Evolutionary conservation across 1,140 invertebrate species (phyloP), one percentile per base, ranked within the genome.

Genomic region (Cardiocondyla obscurior): DNA sequence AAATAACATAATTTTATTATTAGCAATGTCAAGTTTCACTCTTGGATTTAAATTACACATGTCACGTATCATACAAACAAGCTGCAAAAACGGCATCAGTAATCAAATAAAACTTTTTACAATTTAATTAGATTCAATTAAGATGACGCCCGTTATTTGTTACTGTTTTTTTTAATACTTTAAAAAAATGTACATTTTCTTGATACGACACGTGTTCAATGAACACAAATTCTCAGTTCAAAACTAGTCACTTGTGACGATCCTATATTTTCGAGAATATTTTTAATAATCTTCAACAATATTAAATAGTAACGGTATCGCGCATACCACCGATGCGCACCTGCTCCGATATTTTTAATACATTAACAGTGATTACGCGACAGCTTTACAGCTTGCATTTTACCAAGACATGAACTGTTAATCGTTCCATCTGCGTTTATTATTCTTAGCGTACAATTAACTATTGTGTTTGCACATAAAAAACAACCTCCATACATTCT

Each of bases 211-310:
- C 14, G 46, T n/a, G 19, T 14, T 12, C 22, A 5, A 12, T n/a
- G 16, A 28, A 36, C 39, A 14, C 25, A 39, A 22, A 67, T 44
- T 53, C 62, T 42, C 79, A 65, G 83, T 73, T 82, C n/a, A n/a
- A 57, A 69, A 46, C 83, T 81, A 87, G 30, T 87, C 85, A 87
- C 64, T 8, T 83, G 65, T n/a, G 60, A 44, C 49, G 57, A 58
- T 65, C 30, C 36, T 33, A 72, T 79, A 51, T 46, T 64, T 19
- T n/a, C n/a, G 33, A n/a, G 8, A 62, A 83, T 83, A 73, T 86
- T 83, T 83, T 79, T 39, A 53, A 86, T 57, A 86, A 79, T 67
- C 82, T 86, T 86, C 74, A 87, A 55, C 81, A 36, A 70, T 73
- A 51, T 87, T 73, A 22, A 55, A 46, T 86, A 57, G 49, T 67